Evolutionary conservation across 1,140 invertebrate genomes (phyloP).

Genomic region (Lutraria rhynchaena): DNA sequence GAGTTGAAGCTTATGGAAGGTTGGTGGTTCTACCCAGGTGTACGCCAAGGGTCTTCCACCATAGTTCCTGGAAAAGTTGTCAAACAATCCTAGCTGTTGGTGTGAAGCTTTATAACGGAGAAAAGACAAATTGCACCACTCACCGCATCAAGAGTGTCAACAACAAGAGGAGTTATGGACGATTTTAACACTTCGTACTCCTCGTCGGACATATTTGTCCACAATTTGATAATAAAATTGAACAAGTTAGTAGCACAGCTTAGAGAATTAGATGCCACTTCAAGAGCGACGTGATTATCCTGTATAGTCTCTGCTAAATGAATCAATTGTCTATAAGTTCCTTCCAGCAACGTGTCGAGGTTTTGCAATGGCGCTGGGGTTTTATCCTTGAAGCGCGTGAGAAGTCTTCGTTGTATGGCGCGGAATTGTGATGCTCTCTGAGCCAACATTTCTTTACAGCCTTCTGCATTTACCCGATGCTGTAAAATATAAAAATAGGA

Average conservation of each 20-base stretch:
- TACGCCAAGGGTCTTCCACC: too few species aligned
- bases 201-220: constrained; percentile 78
- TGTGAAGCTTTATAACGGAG: too few species aligned
- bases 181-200: constrained; percentile 79
- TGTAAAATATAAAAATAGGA: constrained; percentile 39
- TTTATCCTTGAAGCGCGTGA: constrained; percentile 90
- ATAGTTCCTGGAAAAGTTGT: too few species aligned
- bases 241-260: constrained; percentile 81
- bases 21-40: too few species aligned
- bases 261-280: constrained; percentile 77
- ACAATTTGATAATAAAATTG: constrained; percentile 80
- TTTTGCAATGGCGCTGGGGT: constrained; percentile 88
- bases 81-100: too few species aligned
- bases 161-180: constrained; percentile 78
- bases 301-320: constrained; percentile 80
- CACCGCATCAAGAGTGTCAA: constrained; percentile 80
- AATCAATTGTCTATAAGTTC: constrained; percentile 87
- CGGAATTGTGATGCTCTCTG: constrained; percentile 88
- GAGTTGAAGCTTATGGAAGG: too few species aligned
- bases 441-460: constrained; percentile 85
- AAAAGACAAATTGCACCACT: too few species aligned
- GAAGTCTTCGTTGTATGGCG: constrained; percentile 87
- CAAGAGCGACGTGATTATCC: constrained; percentile 77
- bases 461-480: constrained; percentile 73
- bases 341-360: constrained; percentile 88